Evolutionary conservation across 2,888 invertebrate genomes (phyloP), one percentile per base, ranked within the genome.

Genomic region (Aporophyla lueneburgensis): DNA sequence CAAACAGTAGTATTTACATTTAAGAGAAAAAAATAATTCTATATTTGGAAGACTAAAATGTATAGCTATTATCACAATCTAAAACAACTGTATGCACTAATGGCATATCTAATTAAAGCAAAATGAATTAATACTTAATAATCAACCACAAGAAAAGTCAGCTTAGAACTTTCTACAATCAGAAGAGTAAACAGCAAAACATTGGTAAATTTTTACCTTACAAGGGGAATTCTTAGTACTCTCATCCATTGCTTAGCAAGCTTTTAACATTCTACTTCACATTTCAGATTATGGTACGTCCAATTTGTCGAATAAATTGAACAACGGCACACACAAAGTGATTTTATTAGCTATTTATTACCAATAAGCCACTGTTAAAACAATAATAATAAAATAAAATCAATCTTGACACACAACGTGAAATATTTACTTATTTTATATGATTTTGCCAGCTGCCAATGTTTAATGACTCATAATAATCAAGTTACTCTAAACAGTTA

Each of bases 331-430:
- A 91, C 92, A 89, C 89, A 93, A 93, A 92, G 94, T 96, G 95
- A 94, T 90, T 93, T 92, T 93, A 91, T 91, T 92, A 95, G 95
- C 95, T 93, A 95, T 94, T 93, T 94, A 80, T 93, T 93, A 94
- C 92, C 94, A 96, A 95, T 93, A 96, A 96, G 96, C 96, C 95
- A 95, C 95, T 94, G 93, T 93, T 93, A 87, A 88, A 93, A 93
- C 89, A 94, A 95, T n/a, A n/a, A n/a, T n/a, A 96, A 95, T 93
- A 95, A 95, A 95, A 94, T 92, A 93, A 96, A 92, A 95, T 95
- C 94, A 95, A 96, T 95, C 93, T 91, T 90, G 91, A 93, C 93
- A 94, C 93, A 93, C 93, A 95, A 92, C 90, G 92, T 93, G 91
- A 92, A 91, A 94, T 95, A 96, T 94, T 95, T 96, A 96, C 95